Conservation (phyloP, 2,888 invertebrate species). For the Plebejus argus region DNA sequence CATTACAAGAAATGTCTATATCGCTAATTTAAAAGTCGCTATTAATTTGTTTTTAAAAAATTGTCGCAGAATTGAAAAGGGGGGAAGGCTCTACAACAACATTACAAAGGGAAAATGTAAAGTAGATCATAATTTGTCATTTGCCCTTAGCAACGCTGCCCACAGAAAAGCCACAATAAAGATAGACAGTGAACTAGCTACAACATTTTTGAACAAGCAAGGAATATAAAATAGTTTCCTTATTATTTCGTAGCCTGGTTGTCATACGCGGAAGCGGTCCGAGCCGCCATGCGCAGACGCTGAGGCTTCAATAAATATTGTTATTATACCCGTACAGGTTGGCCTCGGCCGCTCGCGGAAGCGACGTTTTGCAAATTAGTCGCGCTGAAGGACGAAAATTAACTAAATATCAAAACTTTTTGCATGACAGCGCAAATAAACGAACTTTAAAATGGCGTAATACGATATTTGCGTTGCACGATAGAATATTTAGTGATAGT, state of each 20-base stretch:
- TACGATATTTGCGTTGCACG: background rate
- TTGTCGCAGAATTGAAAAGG: too few species aligned
- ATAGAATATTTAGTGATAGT: background rate
- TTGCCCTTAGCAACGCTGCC: background rate
- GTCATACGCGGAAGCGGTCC: constrained; percentile 54
- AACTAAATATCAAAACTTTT: constrained; percentile 50
- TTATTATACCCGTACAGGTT: constrained; percentile 45
- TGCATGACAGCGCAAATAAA: constrained; percentile 20
- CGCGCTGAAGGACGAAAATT: constrained; percentile 55
- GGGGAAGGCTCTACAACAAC: background rate
- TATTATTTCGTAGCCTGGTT: constrained; percentile 14
- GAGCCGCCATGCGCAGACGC: constrained; percentile 43
- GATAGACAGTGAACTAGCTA: background rate
- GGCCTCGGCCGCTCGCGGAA: constrained; percentile 63
- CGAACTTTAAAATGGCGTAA: background rate
- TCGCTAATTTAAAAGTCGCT: too few species aligned
- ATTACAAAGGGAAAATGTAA: background rate
- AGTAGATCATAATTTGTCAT: background rate
- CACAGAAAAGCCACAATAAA: background rate
- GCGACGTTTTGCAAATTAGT: constrained; percentile 72
- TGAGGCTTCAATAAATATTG: constrained; percentile 45
- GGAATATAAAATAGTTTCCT: background rate
- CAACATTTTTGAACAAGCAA: background rate
- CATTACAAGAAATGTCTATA: background rate
- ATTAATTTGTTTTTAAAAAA: too few species aligned